phyloP scores from a whole-genome alignment of 2,888 invertebrate genomes.

The Pristionchus entomophagus region DNA sequence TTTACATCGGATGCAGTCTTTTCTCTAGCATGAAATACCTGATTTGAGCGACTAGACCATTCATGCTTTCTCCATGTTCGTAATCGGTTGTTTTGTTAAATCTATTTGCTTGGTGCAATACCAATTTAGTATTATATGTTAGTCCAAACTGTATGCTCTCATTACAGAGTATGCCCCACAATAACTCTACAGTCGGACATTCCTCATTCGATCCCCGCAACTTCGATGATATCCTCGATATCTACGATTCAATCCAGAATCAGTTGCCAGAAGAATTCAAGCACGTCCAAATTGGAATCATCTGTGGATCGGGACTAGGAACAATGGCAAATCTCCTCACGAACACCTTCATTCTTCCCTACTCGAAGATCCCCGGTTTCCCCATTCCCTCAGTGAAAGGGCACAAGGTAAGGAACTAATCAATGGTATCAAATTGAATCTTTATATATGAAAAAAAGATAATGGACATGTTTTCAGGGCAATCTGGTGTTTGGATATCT shows the following conservation, averaged over 20 bases:
- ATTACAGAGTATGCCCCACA: conserved; percentile 11
- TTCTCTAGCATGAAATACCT: no score
- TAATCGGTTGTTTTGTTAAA: no score
- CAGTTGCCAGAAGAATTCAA: conserved; percentile 43
- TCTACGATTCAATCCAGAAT: conserved; percentile 56
- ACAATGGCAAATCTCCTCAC: conserved; percentile 83
- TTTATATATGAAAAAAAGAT: neutral
- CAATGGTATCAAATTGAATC: no score
- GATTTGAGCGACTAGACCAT: no score
- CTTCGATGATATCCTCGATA: conserved; percentile 59
- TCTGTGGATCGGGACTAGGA: conserved; percentile 95
- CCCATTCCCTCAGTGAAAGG: conserved; percentile 79
- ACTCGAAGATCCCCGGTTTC: conserved; percentile 93
- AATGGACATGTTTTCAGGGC: conserved; percentile 80
- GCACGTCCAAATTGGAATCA: conserved; percentile 85
- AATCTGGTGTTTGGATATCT: conserved; percentile 88
- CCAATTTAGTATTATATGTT: no score
- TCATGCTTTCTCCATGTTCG: no score
- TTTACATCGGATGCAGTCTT: no score
- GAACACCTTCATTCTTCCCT: conserved; percentile 82
- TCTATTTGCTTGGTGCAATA: no score
- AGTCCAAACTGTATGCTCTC: no score
- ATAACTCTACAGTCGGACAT: neutral
- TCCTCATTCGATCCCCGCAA: conserved; percentile 57
- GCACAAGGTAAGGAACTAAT: conserved; percentile 77